Evolutionary conservation across 2,888 invertebrate genomes (phyloP), one percentile per base, ranked within the genome.

Genomic region (Eupeodes latifasciatus): DNA sequence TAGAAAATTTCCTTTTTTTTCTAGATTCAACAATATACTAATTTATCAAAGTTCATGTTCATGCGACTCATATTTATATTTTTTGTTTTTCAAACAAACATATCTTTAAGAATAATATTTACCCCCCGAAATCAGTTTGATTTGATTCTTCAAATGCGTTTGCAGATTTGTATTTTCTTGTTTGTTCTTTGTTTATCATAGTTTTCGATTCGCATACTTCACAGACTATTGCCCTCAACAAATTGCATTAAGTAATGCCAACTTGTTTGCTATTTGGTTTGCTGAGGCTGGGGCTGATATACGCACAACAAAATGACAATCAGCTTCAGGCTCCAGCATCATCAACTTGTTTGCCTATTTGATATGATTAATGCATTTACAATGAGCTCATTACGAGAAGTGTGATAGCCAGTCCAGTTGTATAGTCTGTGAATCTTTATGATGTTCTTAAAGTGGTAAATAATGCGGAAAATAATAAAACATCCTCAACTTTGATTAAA

Each of bases 331-430:
- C 86, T 82, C 76, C 69, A 77, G 34, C 69, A 66, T 66, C 66
- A 66, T 87, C 84, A 84, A 36, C 80, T 74, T 84, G 87, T 84
- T 84, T 81, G 88, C 85, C 88, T 81, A 88, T 85, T 88, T 88
- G 88, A 81, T 69, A 81, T 88, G 88, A 88, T 88, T 88, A 88
- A 88, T 88, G 88, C 81, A 85, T 88, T 88, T 78, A 88, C 88
- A 88, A 88, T 88, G 88, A 85, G 88, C 85, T 85, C 84, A 85
- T 88, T 88, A 85, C 88, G 74, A 88, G 85, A 88, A 85, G 88
- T 88, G 81, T 85, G 85, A 81, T 75, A 85, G 74, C 75, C 84
- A 74, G 88, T 71, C 75, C 84, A 74, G 88, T 71, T 78, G 59
- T 69, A 53, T 59, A 75, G 64, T 66, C 14, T 5, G 14, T 34